Evolutionary conservation across 2,888 invertebrate species (phyloP).

Genomic region (Ectobius pallidus): DNA sequence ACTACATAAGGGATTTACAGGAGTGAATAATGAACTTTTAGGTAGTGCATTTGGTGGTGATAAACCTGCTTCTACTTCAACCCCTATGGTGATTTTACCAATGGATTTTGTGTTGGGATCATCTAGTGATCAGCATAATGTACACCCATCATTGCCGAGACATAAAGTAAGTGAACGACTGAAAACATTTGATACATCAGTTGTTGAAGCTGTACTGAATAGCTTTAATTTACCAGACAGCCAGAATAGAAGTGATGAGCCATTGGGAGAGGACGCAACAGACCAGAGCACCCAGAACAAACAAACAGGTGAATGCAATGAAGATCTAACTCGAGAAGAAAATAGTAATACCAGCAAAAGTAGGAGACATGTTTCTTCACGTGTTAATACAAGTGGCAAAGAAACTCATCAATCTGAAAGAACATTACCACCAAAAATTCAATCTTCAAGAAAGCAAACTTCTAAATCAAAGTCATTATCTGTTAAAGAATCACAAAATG

Average conservation of each 20-base stretch:
- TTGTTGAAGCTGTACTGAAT: conserved; percentile 34
- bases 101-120: neutral
- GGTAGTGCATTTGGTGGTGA: neutral
- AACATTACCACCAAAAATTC: neutral
- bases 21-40: neutral
- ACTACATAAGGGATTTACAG: neutral
- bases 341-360: neutral
- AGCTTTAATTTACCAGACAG: conserved; percentile 30
- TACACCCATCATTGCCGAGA: neutral
- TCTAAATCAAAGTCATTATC: neutral
- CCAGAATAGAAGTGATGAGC: neutral
- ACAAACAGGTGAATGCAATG: neutral
- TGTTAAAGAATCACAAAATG: neutral
- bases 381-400: too few species aligned
- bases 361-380: neutral
- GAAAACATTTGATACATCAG: conserved; percentile 27
- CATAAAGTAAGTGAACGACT: conserved; percentile 29
- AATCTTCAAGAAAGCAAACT: neutral
- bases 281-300: neutral
- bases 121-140: neutral
- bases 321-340: neutral
- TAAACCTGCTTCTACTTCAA: neutral
- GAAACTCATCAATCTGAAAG: conserved; percentile 12
- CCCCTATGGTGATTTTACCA: conserved; percentile 20
- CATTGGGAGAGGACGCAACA: neutral